A percentile compares a stretch with the other conserved stretches of the same genome.
These are phyloP conservation scores for Eutrigla gurnardus DNA, from an alignment of 2,797 vertebrate genomes.

Conservation along the genomic window DNA sequence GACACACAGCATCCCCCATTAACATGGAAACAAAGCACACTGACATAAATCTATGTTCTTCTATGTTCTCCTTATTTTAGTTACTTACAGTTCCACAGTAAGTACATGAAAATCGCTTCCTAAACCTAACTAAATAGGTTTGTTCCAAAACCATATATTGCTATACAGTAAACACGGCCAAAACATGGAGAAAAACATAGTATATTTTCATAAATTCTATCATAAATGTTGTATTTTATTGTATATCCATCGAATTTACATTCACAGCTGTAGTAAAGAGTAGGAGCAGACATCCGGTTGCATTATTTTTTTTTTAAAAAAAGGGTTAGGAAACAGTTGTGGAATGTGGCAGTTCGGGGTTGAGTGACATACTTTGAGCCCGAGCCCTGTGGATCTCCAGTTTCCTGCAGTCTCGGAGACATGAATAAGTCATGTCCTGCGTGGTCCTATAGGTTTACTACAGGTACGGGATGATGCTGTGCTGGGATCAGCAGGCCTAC, in stretches of 20 bases:
- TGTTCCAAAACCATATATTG: not conserved
- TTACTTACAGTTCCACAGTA: not conserved
- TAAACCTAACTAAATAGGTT: not conserved
- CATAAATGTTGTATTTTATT: not conserved
- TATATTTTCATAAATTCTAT: not conserved
- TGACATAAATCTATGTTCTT: not conserved
- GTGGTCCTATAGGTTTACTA: conserved; percentile 59
- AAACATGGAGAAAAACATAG: not conserved
- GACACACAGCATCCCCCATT: not conserved
- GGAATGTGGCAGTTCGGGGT: conserved; percentile 1
- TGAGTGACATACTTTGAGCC: conserved; percentile 48
- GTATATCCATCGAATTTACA: not conserved
- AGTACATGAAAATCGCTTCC: not conserved
- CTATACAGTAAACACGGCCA: not conserved
- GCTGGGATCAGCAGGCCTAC: conserved; percentile 29
- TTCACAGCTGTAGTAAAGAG: not conserved
- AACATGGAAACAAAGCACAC: too few relatives aligned
- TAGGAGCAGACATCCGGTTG: too few relatives aligned
- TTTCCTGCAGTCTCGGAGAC: conserved; percentile 61
- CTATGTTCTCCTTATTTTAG: not conserved
- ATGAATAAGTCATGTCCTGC: conserved; percentile 71
- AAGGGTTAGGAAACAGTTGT: conserved; percentile 17
- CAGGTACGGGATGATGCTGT: conserved; percentile 31
- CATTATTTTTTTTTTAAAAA: not conserved
- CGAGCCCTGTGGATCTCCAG: conserved; percentile 49